Conservation (phyloP, 2,113 vertebrate species). For the Ictalurus furcatus region DNA sequence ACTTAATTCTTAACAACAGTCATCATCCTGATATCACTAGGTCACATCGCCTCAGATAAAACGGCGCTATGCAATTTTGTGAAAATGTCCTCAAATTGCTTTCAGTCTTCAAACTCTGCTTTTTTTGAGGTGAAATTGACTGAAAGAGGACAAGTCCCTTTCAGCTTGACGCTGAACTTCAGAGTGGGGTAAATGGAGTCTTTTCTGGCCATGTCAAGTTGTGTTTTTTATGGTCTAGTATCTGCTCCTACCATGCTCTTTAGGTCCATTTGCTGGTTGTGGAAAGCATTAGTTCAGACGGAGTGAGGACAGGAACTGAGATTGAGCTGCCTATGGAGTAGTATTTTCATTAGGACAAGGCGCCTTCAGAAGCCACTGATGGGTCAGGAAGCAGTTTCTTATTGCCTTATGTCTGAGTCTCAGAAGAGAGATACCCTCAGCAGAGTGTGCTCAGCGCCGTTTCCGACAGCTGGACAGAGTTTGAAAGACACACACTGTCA, state of each 20-base stretch:
- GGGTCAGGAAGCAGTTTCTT: conserved; percentile 42
- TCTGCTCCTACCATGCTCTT: conserved; percentile 23
- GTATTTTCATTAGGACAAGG: conserved; percentile 44
- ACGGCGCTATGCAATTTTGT: background rate
- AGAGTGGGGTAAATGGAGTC: conserved; percentile 31
- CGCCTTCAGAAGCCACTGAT: conserved; percentile 33
- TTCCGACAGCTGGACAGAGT: background rate
- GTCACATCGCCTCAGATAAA: background rate
- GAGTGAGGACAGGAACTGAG: conserved; percentile 23
- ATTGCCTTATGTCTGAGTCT: conserved; percentile 12
- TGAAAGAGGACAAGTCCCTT: conserved; percentile 21
- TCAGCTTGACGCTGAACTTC: background rate
- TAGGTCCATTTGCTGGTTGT: conserved; percentile 43
- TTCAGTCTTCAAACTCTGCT: conserved; percentile 1
- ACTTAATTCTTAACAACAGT: background rate
- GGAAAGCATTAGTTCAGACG: conserved; percentile 39
- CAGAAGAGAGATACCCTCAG: background rate
- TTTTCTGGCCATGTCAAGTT: conserved; percentile 32
- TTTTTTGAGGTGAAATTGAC: conserved; percentile 36
- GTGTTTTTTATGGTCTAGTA: conserved; percentile 26
- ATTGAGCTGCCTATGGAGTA: conserved; percentile 50
- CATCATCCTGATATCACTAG: background rate
- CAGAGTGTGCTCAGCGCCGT: background rate
- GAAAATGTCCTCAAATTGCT: conserved; percentile 5
- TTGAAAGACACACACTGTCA: conserved; percentile 20